Evolutionary conservation across 2,113 vertebrate species (phyloP), one percentile per base, ranked within the genome.

Genomic region (Cephalophus harveyi): DNA sequence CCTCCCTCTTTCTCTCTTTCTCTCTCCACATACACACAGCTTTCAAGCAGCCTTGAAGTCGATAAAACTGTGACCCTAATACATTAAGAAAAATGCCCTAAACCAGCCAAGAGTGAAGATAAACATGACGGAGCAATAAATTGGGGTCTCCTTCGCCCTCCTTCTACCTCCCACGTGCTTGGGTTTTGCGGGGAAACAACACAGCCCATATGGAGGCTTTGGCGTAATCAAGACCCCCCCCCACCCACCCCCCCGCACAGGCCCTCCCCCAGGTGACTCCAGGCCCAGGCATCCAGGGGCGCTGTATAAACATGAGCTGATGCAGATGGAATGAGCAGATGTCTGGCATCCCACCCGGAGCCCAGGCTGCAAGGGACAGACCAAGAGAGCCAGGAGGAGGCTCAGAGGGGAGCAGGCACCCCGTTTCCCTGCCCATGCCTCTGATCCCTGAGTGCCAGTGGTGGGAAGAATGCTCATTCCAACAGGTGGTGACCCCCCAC

Each of bases 21-120:
- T 40, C 23, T 7, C 36, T 25, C 16, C 30, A 36, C 7, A 79
- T 9, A 74, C 79, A 54, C 13, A 54, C 2, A 79, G 74, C 84
- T 94, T 83, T 94, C 93, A 96, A 83, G 81, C 85, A 96, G 88
- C 97, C 94, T 95, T 95, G 74, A 96, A 95, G 94, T 78, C 28
- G 27, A 97, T 97, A 97, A 97, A 97, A 97, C 79, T 94, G 67
- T 98, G 97, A 98, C 97, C 95, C 93, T 94, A 88, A 95, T 97
- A 97, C 86, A 93, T 98, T 97, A 97, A 97, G 97, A 98, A 97
- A 98, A 98, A 96, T 95, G 91, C 82, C 93, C 93, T 71, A 84
- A 96, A 91, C 82, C 96, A 97, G 94, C 93, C 96, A 96, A 97
- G 95, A 97, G 97, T 97, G 89, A 97, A 97, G 91, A 95, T 97